Base-by-base conservation (phyloP, 2,888 invertebrate species). In the Tetramorium bicarinatum region DNA sequence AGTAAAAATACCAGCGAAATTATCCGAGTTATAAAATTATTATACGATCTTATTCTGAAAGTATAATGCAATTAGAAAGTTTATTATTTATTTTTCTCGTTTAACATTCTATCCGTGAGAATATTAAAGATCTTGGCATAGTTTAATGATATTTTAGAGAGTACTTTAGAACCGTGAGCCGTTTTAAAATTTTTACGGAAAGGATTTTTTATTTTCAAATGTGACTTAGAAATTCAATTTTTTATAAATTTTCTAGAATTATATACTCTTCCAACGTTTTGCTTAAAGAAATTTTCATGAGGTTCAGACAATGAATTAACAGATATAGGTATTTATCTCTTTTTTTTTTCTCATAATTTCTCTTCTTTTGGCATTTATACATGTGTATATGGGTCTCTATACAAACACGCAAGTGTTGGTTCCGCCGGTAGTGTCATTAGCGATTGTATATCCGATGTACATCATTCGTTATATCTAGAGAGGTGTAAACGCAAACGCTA, bases 341-440 rank as follows among this genome's bases (percentile, higher is more conserved):
- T 61, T 90, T 67, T 90, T 67, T 84, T 71, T 89, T 75, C n/a
- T 88, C 86, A 91, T 90, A 91, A 90, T 87, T 88, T 91, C 82
- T 87, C 88, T 92, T 93, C 91, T 93, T 89, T 93, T 93, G 91
- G 93, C 92, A 91, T 92, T 93, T 92, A 92, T 92, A 91, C 87
- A 90, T 82, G 85, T 90, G 89, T 91, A 91, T 92, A 92, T 92
- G 90, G 91, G 88, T 89, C 91, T 92, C 92, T 93, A 93, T 94
- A 93, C 92, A 93, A 94, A 94, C 92, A 93, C 92, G 91, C 92
- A 92, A 93, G 90, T 92, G 91, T 91, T 93, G 93, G 92, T 94
- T 93, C 92, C 91, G 90, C 89, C 87, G 88, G 91, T 92, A 87
- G 88, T 62, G 6, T 88, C 71, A 85, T 90, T 90, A 92, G 92